Conservation (phyloP, 2,888 invertebrate genomes). For the Xanthia togata region DNA sequence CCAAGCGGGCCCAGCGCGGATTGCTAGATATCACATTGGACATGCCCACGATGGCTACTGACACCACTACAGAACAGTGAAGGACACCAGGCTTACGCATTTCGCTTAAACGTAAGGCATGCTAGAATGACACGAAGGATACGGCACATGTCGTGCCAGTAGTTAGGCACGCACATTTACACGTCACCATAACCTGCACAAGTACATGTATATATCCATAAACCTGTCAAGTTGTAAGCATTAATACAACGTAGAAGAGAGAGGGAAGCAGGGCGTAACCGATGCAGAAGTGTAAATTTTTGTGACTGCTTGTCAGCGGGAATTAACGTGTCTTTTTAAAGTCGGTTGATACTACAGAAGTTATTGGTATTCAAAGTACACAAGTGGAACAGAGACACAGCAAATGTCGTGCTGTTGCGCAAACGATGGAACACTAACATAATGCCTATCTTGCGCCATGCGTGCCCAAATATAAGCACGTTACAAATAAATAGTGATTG, state of each 20-base stretch:
- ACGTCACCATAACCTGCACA: background rate
- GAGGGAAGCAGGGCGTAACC: background rate
- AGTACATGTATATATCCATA: background rate
- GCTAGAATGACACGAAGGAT: background rate
- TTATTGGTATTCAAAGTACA: background rate
- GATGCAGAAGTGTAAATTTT: background rate
- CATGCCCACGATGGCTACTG: background rate
- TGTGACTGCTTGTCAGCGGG: background rate
- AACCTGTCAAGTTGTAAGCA: background rate
- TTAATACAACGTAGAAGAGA: background rate
- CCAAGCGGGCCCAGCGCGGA: background rate
- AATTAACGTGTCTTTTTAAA: background rate
- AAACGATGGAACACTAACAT: background rate
- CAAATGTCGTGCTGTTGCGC: background rate
- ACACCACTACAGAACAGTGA: no score
- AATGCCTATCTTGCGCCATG: background rate
- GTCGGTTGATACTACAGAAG: background rate
- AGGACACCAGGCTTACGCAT: no score
- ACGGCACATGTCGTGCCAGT: background rate
- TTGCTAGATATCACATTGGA: background rate
- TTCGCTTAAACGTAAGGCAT: background rate
- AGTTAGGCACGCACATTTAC: conserved; percentile 2
- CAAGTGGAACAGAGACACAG: background rate
- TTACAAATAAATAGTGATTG: background rate
- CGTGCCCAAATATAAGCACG: background rate